Evolutionary conservation across 2,797 vertebrate species (phyloP).

Genomic region (Pseudopleuronectes americanus): DNA sequence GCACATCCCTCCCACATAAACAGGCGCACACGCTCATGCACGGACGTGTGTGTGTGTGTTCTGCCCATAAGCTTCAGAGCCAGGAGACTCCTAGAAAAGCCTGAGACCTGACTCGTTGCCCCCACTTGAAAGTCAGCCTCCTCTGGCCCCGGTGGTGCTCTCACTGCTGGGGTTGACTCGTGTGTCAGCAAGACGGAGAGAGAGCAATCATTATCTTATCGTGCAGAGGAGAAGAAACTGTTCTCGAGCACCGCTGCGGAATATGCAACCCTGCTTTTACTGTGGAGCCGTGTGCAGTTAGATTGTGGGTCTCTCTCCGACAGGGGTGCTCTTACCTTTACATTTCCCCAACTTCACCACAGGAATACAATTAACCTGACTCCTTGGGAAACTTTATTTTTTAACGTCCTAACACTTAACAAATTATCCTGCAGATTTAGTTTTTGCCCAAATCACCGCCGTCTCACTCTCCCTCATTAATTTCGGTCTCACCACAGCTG

Average conservation of each 20-base stretch:
- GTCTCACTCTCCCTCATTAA: constrained; percentile 73
- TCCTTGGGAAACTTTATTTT: constrained; percentile 30
- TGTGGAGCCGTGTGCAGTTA: background rate
- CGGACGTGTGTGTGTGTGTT: constrained; percentile 13
- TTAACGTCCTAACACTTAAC: constrained; percentile 37
- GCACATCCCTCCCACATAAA: constrained; percentile 70
- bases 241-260: constrained; percentile 2
- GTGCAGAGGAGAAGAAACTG: constrained; percentile 19
- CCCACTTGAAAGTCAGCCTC: constrained; percentile 61
- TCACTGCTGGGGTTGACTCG: constrained; percentile 14
- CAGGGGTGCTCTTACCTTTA: constrained; percentile 41
- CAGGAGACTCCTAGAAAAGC: constrained; percentile 50
- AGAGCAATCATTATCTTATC: constrained; percentile 34
- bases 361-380: constrained; percentile 43
- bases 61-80: constrained; percentile 53
- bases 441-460: constrained; percentile 46
- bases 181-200: constrained; percentile 34
- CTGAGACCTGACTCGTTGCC: constrained; percentile 57
- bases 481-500: constrained; percentile 82
- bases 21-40: constrained; percentile 39
- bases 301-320: constrained; percentile 24
- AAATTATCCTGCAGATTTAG: constrained; percentile 55
- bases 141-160: constrained; percentile 39
- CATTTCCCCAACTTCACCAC: constrained; percentile 46
- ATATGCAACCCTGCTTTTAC: constrained; percentile 5